Evolutionary conservation across 2,797 vertebrate species (phyloP), one percentile per base, ranked within the genome.

Genomic region (Sebastiscus tertius): DNA sequence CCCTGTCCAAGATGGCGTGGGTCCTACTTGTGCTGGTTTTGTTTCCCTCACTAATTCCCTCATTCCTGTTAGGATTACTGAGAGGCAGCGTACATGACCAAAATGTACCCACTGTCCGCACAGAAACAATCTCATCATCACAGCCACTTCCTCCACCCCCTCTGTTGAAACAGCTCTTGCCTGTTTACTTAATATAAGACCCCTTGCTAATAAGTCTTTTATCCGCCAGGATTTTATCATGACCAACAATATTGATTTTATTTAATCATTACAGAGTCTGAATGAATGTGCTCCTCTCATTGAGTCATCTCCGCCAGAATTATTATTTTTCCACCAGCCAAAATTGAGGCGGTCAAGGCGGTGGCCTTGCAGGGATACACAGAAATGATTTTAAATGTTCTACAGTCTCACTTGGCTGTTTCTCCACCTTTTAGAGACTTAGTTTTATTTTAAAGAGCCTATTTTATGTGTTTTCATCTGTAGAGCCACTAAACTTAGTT

Each of bases 121-220:
- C 13, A 36, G 58, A 61, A 31, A 49, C 20, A 12, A 16, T 61
- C 27, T n/a, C 26, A 61, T n/a, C 26, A 49, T 49, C 26, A 22
- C 27, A 46, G 27, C 20, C 18, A 29, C 36, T 34, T 67, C 5
- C 56, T 77, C 29, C 27, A 22, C 49, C 34, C 36, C 54, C 33
- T 26, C 65, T 39, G n/a, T 42, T 61, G 26, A 71, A 66, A 61
- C 33, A 33, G 54, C 67, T 46, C 20, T n/a, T 14, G 10, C 12
- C 33, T 79, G 22, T 68, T 83, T 42, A 59, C 60, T 34, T 61
- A n/a, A 33, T 63, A 26, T 27, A 65, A 71, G 16, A 34, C 70
- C 27, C 18, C 16, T 42, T 42, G 54, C 24, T 16, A n/a, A 63
- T 14, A 63, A 34, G 7, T 46, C 11, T 58, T 27, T 27, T 16